Evolutionary conservation across 2,888 invertebrate genomes (phyloP).

Genomic region (Hoplodrina blanda): DNA sequence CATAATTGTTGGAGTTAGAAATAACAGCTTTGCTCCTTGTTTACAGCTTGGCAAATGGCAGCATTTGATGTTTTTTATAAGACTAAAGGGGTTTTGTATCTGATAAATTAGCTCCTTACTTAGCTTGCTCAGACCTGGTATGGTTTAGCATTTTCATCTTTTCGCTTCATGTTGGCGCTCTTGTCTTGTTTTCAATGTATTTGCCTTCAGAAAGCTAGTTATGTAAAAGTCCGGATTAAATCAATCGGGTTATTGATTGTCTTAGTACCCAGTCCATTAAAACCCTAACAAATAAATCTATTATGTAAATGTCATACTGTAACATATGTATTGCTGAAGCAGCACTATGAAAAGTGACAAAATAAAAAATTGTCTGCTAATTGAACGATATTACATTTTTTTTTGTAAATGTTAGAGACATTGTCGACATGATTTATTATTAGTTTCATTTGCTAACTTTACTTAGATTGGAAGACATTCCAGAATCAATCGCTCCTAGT

Average conservation of each 20-base stretch:
- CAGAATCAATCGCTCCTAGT: slow-evolving; percentile 39
- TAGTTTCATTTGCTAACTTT: slow-evolving; percentile 22
- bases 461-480: slow-evolving; percentile 61
- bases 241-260: background rate
- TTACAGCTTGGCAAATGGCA: slow-evolving; percentile 25
- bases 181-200: slow-evolving; percentile 5
- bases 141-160: slow-evolving; percentile 7
- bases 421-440: background rate
- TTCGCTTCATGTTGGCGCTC: slow-evolving; percentile 25
- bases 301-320: too few species aligned
- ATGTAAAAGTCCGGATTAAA: slow-evolving; percentile 13
- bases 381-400: slow-evolving; percentile 16
- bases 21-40: slow-evolving; percentile 37
- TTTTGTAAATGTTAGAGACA: slow-evolving; percentile 11
- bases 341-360: slow-evolving; percentile 12
- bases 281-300: too few species aligned
- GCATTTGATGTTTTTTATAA: slow-evolving; percentile 18
- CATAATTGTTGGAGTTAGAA: slow-evolving; percentile 24
- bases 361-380: slow-evolving; percentile 29
- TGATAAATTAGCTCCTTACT: slow-evolving; percentile 20
- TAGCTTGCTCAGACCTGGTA: slow-evolving; percentile 18
- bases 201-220: slow-evolving; percentile 30
- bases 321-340: background rate
- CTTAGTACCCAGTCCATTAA: too few species aligned
- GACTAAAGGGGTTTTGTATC: slow-evolving; percentile 19